phyloP scores from a whole-genome alignment of 2,888 invertebrate species.

The Drosophila anomalata region DNA sequence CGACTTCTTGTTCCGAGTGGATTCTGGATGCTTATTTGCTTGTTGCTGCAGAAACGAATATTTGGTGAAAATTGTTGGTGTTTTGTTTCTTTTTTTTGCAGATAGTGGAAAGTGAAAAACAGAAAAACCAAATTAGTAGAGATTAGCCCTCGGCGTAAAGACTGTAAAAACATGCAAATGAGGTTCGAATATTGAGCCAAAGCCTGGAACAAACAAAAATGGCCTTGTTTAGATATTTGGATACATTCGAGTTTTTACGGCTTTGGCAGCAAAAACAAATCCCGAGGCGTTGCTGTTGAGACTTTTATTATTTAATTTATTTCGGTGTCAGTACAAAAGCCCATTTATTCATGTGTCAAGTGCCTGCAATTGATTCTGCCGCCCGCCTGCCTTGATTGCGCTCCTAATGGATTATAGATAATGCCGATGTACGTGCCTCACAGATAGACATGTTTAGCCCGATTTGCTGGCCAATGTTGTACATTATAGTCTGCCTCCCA shows the following conservation, averaged over 20 bases:
- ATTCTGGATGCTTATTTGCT: constrained; percentile 14
- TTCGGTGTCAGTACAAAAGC: constrained; percentile 45
- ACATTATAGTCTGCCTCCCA: constrained; percentile 7
- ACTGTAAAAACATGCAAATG: constrained; percentile 11
- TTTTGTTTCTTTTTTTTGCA: neutral
- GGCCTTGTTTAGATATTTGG: constrained; percentile 18
- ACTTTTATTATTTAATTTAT: constrained; percentile 51
- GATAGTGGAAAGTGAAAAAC: constrained; percentile 1
- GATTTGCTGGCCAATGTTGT: constrained; percentile 40
- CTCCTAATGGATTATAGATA: constrained; percentile 50
- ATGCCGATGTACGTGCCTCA: constrained; percentile 40
- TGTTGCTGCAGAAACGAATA: constrained; percentile 22
- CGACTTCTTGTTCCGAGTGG: constrained; percentile 22
- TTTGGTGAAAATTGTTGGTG: constrained; percentile 1
- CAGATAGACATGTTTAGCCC: constrained; percentile 45
- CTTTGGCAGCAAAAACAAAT: constrained; percentile 23
- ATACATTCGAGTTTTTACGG: constrained; percentile 31
- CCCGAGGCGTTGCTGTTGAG: constrained; percentile 26
- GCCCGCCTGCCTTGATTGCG: constrained; percentile 19
- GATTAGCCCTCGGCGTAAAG: constrained; percentile 15
- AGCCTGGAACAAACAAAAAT: constrained; percentile 22
- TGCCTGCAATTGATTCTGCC: constrained; percentile 64
- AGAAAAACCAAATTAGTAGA: constrained; percentile 26
- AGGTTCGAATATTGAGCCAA: constrained; percentile 1
- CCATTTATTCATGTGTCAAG: constrained; percentile 66